Evolutionary conservation across 2,888 invertebrate genomes (phyloP).

Genomic region (Spisula subtruncata): DNA sequence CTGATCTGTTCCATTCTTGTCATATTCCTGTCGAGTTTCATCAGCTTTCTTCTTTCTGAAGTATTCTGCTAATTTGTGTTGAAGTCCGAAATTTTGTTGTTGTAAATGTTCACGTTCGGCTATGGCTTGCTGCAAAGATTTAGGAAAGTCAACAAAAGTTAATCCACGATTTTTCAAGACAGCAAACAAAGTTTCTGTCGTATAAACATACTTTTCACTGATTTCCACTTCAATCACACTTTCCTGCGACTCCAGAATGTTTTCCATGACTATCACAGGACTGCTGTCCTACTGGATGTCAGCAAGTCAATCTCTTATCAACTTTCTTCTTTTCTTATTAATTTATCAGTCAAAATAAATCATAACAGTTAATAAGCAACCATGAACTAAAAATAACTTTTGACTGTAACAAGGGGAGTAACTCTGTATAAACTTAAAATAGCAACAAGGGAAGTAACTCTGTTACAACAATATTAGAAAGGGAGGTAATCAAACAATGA

Average conservation of each 20-base stretch:
- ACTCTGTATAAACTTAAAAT: slow-evolving; percentile 26
- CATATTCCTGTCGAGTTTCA: slow-evolving; percentile 84
- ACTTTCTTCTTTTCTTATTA: not conserved
- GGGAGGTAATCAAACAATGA: slow-evolving; percentile 42
- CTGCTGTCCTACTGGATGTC: not conserved
- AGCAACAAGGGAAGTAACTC: slow-evolving; percentile 40
- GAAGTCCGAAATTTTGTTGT: slow-evolving; percentile 86
- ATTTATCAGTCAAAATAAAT: not conserved
- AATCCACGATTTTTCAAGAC: slow-evolving; percentile 1
- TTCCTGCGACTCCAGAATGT: not conserved
- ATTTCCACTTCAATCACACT: not conserved
- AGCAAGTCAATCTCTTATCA: not conserved
- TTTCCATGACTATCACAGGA: slow-evolving; percentile 16
- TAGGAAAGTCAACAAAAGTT: not conserved
- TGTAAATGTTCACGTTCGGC: slow-evolving; percentile 85
- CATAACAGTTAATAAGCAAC: not conserved
- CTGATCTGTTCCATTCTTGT: slow-evolving; percentile 87
- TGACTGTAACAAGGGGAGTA: slow-evolving; percentile 51
- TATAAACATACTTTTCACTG: not conserved
- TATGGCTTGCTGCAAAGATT: slow-evolving; percentile 75
- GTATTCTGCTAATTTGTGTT: slow-evolving; percentile 87
- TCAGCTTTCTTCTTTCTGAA: slow-evolving; percentile 87
- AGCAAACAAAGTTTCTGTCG: slow-evolving; percentile 3
- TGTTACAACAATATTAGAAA: slow-evolving; percentile 3
- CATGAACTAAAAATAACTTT: not conserved